These are phyloP conservation scores for Merodon equestris DNA, from an alignment of 2,888 invertebrate genomes.

Conservation along the genomic window DNA sequence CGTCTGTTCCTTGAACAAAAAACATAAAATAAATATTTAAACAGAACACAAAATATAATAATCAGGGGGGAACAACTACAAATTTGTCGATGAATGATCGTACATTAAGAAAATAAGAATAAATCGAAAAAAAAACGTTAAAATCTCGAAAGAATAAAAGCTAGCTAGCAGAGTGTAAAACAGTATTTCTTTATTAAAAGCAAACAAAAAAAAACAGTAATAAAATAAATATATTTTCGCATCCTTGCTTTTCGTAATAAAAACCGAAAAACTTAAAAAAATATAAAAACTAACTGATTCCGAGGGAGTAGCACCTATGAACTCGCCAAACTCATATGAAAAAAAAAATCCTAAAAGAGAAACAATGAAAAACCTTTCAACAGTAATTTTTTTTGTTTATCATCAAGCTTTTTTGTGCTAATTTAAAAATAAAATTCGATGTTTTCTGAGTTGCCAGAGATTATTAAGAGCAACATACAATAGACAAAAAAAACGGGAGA, in stretches of 20 bases:
- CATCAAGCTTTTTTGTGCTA: constrained; percentile 12
- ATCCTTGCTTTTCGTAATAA: neutral
- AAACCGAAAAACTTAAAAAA: too few species aligned
- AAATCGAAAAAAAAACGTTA: constrained; percentile 7
- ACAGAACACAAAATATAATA: constrained; percentile 39
- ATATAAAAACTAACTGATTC: too few species aligned
- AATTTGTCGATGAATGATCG: constrained; percentile 37
- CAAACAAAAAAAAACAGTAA: neutral
- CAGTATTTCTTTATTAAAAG: constrained; percentile 4
- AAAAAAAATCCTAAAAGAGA: constrained; percentile 4
- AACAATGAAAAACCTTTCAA: constrained; percentile 42
- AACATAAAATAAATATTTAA: constrained; percentile 39
- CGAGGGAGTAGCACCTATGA: too few species aligned
- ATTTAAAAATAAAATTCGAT: constrained; percentile 17
- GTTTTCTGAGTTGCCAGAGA: constrained; percentile 51
- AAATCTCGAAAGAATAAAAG: constrained; percentile 18
- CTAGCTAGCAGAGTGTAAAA: constrained; percentile 3
- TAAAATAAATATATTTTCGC: constrained; percentile 1
- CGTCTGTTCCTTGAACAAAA: constrained; percentile 61
- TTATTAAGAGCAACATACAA: constrained; percentile 28
- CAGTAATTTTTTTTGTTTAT: constrained; percentile 31
- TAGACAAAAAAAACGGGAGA: too few species aligned
- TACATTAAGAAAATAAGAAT: constrained; percentile 16
- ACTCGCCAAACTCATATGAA: neutral
- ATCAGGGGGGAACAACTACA: constrained; percentile 54